Evolutionary conservation across 2,113 vertebrate species (phyloP), one percentile per base, ranked within the genome.

Genomic region (Myotis yumanensis): DNA sequence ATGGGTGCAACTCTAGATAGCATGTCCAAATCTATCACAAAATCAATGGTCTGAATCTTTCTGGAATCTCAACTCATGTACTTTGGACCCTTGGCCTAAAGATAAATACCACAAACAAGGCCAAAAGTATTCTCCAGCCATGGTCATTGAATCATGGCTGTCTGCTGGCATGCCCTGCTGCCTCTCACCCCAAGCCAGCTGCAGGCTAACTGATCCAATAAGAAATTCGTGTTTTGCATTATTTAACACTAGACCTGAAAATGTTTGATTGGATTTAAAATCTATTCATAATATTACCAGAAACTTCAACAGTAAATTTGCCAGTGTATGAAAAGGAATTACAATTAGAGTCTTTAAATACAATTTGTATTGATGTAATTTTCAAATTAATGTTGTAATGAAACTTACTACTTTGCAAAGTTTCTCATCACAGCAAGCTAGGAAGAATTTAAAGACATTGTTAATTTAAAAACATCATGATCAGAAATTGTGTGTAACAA

Each of bases 391-490:
- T 71, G 9, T 48, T 85, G n/a, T 48, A 86, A 95, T 86, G 68
- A 77, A 79, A 85, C 80, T 85, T 23, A 66, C n/a, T 54, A n/a
- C 64, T 72, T 92, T 59, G 22, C 64, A 83, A 90, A 92, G 54
- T 57, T 66, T 84, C 81, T 89, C 40, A 64, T 91, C 83, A 62
- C 8, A 46, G 46, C 66, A n/a, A 48, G n/a, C 69, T 79, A 51
- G 57, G 76, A 95, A 89, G 54, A 89, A 91, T 83, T 83, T 88
- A 88, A 80, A 95, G 77, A 90, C 25, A 25, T 12, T 68, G 59
- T 69, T 86, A 85, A 80, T 57, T 57, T 71, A 73, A 82, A 87
- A 82, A 54, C 37, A 48, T 57, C 75, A 51, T n/a, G 28, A 57
- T 57, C 6, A 54, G 57, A 57, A 73, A 80, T 86, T 68, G 30